Evolutionary conservation across 2,113 vertebrate genomes (phyloP).

Genomic region (Procapra przewalskii): DNA sequence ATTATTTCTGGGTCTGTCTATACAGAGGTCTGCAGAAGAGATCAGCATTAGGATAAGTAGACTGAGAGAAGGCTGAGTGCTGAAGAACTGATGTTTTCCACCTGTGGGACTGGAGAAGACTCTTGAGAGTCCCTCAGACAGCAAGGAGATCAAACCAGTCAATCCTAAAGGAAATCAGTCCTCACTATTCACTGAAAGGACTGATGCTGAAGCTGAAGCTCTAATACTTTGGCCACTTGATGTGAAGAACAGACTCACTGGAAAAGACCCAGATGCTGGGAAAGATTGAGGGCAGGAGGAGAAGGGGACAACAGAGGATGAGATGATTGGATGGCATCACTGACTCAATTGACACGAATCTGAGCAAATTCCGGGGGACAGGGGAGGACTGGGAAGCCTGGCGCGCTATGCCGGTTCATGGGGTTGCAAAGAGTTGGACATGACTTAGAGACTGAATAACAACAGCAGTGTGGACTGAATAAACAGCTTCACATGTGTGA

Average conservation of each 20-base stretch:
- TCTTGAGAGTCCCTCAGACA: background rate
- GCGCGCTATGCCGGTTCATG: accelerated
- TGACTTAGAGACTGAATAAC: background rate
- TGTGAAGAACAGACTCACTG: background rate
- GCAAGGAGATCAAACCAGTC: background rate
- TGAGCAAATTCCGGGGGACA: background rate
- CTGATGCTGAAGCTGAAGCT: background rate
- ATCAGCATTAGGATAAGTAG: background rate
- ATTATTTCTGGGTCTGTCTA: background rate
- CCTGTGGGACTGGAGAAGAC: background rate
- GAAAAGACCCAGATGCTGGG: background rate
- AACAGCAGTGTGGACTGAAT: background rate
- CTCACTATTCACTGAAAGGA: background rate
- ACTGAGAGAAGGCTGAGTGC: background rate
- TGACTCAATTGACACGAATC: background rate
- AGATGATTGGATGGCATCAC: background rate
- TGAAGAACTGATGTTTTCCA: background rate
- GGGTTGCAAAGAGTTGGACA: background rate
- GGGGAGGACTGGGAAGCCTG: background rate
- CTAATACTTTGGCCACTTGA: background rate
- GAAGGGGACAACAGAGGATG: background rate
- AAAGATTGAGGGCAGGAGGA: background rate
- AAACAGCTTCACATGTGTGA: background rate
- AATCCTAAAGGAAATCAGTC: background rate
- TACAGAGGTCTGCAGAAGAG: background rate